Percentiles rank a stretch among this genome's conserved stretches.
Evolutionary conservation across 2,888 invertebrate species (phyloP).

Genomic region (Gonocerus acuteangulatus): DNA sequence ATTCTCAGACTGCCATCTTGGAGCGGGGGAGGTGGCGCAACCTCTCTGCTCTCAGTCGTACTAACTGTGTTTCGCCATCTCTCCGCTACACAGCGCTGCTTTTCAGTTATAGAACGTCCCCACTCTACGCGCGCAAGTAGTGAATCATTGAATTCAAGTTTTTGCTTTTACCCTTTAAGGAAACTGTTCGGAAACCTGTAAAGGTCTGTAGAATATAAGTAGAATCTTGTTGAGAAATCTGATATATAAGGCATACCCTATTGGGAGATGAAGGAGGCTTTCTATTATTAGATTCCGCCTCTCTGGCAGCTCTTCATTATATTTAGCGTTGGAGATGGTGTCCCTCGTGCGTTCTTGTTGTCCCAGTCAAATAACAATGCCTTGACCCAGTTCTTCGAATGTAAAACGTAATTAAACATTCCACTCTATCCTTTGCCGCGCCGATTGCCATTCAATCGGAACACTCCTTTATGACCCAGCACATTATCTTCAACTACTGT

Average conservation of each 20-base stretch:
- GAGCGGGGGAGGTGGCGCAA: neutral
- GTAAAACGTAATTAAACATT: no score
- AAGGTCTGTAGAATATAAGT: no score
- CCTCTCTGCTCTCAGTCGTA: slow-evolving; percentile 11
- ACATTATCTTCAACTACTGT: no score
- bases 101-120: neutral
- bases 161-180: neutral
- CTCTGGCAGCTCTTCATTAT: neutral
- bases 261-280: neutral
- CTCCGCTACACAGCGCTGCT: slow-evolving; percentile 1
- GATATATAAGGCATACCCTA: neutral
- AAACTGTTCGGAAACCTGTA: no score
- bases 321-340: neutral
- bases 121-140: neutral
- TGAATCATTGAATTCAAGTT: no score
- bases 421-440: no score
- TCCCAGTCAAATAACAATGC: slow-evolving; percentile 5
- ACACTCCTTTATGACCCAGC: no score
- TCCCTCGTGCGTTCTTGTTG: neutral
- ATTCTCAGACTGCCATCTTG: slow-evolving; percentile 27
- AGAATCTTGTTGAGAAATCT: no score
- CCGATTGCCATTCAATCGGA: no score
- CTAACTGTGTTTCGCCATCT: slow-evolving; percentile 1
- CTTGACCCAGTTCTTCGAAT: slow-evolving; percentile 12
- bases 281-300: neutral